Percentiles rank a stretch among this genome's conserved stretches.
Evolutionary conservation across 2,888 invertebrate species (phyloP).

Genomic region (Hesperia comma): DNA sequence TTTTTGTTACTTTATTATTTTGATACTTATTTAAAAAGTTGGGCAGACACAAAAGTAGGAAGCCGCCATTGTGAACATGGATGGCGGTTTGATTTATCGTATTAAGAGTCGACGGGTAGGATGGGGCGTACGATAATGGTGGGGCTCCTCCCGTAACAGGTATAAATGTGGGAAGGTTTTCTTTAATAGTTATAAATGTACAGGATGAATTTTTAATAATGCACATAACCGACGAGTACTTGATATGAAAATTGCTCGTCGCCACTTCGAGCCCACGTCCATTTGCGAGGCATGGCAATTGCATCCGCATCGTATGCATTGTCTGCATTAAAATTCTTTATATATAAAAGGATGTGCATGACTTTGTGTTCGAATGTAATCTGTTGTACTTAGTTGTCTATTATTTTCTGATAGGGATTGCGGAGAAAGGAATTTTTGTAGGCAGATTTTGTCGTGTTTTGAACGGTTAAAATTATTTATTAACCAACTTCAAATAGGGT

Average conservation of each 20-base stretch:
- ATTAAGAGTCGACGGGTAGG: slow-evolving; percentile 12
- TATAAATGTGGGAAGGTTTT: slow-evolving; percentile 16
- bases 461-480: too few relatives aligned
- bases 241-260: slow-evolving; percentile 41
- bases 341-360: slow-evolving; percentile 40
- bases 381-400: neutral
- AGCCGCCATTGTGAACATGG: slow-evolving; percentile 10
- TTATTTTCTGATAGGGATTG: neutral
- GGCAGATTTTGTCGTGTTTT: too few relatives aligned
- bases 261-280: slow-evolving; percentile 58
- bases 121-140: slow-evolving; percentile 11
- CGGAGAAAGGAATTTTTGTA: too few relatives aligned
- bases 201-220: slow-evolving; percentile 31
- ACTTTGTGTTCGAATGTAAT: slow-evolving; percentile 5
- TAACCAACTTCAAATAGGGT: too few relatives aligned
- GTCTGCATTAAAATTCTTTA: slow-evolving; percentile 46
- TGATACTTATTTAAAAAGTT: slow-evolving; percentile 4
- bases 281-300: slow-evolving; percentile 63
- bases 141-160: slow-evolving; percentile 26
- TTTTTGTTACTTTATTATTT: neutral
- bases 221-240: slow-evolving; percentile 37
- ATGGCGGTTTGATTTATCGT: slow-evolving; percentile 22
- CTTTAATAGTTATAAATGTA: slow-evolving; percentile 26
- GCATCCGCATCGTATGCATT: slow-evolving; percentile 59
- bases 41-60: slow-evolving; percentile 8